Evolutionary conservation across 2,797 vertebrate genomes (phyloP), one percentile per base, ranked within the genome.

Genomic region (Petrocephalus sullivani): DNA sequence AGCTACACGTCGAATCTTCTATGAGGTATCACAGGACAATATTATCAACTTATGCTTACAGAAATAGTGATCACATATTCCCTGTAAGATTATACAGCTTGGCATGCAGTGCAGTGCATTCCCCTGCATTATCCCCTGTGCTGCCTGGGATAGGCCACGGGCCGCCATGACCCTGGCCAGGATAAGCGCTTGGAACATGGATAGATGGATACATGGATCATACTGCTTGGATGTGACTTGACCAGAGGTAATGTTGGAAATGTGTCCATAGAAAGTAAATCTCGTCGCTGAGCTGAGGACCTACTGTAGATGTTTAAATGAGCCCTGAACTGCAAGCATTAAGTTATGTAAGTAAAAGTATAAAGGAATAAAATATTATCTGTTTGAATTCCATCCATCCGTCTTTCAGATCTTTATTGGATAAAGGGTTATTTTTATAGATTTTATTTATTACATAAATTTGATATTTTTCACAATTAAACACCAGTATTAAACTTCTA

Each of bases 311-410:
- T 71, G 67, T 71, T 16, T 37, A 71, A 37, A 78, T n/a, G 37
- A 81, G 37, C 75, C 3, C 7, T 8, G 7, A 49, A 16, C 75
- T 49, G 9, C 75, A 81, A 49, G 16, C 75, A 81, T 49, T n/a
- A n/a, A n/a, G 46, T 49, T 46, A 49, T 81, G 7, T 6, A n/a
- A 3, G 14, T 78, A 41, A 78, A 78, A 7, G 37, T n/a, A 81
- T 81, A 81, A 78, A 81, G 75, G 16, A 81, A 81, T 81, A 46
- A 49, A 81, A 81, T 78, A 78, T 78, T 81, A 49, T 78, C 37
- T 78, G 37, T n/a, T 41, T 78, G 16, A 46, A 33, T 71, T 33
- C 64, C 64, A 71, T 71, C 61, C 23, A 33, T 67, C 64, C 16
- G 19, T 78, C 16, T 78, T 78, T 5, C 33, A 78, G 41, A 14